Evolutionary conservation across 1,140 invertebrate species (phyloP).

Genomic region (Tenebrio molitor): DNA sequence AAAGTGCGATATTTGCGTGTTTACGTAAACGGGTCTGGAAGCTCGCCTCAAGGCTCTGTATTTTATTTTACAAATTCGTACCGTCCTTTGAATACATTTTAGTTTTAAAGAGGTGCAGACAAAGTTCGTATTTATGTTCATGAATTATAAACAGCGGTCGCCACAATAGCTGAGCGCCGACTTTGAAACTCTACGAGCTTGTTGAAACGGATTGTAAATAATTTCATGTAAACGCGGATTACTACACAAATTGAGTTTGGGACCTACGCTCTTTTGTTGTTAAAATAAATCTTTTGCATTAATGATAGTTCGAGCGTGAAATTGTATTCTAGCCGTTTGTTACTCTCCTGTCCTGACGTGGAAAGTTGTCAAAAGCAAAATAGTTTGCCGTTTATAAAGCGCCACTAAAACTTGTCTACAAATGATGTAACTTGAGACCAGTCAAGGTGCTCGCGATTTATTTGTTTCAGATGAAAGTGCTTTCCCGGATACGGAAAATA

Average conservation of each 20-base stretch:
- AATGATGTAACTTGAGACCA: background rate
- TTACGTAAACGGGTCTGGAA: too few species aligned
- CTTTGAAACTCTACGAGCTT: background rate
- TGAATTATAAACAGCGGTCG: background rate
- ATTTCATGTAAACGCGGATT: background rate
- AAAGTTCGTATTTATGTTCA: background rate
- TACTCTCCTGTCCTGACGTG: background rate
- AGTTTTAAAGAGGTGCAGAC: background rate
- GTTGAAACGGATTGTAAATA: conserved; percentile 1
- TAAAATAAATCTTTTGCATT: conserved; percentile 13
- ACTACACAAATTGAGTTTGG: background rate
- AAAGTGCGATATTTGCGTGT: conserved; percentile 6
- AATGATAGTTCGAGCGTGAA: conserved; percentile 24
- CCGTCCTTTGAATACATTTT: background rate
- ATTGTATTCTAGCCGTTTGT: conserved; percentile 17
- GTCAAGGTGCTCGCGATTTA: too few species aligned
- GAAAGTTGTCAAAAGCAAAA: conserved; percentile 27
- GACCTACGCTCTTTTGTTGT: conserved; percentile 8
- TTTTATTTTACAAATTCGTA: too few species aligned
- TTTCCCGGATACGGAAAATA: too few species aligned
- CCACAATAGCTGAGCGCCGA: background rate
- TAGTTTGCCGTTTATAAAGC: conserved; percentile 1
- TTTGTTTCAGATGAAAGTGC: too few species aligned
- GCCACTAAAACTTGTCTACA: background rate
- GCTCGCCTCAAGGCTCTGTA: too few species aligned